These are phyloP conservation scores for Antechinus flavipes DNA, from an alignment of 2,113 vertebrate genomes.

Conservation along the genomic window DNA sequence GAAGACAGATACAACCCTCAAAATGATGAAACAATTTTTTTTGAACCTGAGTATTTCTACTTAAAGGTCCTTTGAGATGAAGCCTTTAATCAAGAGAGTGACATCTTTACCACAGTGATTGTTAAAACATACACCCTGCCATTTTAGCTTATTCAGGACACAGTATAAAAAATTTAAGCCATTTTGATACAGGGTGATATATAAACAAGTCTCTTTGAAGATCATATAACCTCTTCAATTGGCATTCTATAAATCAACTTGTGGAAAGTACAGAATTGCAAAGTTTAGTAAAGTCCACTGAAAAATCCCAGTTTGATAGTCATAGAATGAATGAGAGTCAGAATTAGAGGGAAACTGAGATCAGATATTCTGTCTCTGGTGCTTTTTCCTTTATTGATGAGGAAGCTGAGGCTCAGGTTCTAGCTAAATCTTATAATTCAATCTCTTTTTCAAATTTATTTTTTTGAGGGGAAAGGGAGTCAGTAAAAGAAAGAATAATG, in stretches of 20 bases:
- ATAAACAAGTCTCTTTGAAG: conserved; percentile 46
- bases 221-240: conserved; percentile 22
- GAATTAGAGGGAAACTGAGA: neutral
- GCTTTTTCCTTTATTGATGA: neutral
- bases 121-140: neutral
- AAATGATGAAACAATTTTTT: conserved; percentile 30
- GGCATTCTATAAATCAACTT: conserved; percentile 16
- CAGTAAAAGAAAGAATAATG: neutral
- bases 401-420: neutral
- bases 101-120: conserved; percentile 16
- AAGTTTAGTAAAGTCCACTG: conserved; percentile 38
- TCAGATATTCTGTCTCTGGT: neutral
- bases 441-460: conserved; percentile 9
- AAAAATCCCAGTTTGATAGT: conserved; percentile 45
- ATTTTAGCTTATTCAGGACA: conserved; percentile 20
- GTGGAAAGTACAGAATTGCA: conserved; percentile 42
- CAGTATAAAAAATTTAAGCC: conserved; percentile 20
- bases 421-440: neutral
- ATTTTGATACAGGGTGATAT: conserved; percentile 45
- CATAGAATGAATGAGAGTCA: neutral
- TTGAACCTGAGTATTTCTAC: conserved; percentile 21
- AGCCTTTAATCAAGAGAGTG: conserved; percentile 39
- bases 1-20: conserved; percentile 1
- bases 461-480: neutral
- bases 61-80: neutral